Percentiles rank a stretch among this genome's conserved stretches.
These are phyloP conservation scores for Chromobotia macracanthus DNA, from an alignment of 2,797 vertebrate species.

Conservation along the genomic window DNA sequence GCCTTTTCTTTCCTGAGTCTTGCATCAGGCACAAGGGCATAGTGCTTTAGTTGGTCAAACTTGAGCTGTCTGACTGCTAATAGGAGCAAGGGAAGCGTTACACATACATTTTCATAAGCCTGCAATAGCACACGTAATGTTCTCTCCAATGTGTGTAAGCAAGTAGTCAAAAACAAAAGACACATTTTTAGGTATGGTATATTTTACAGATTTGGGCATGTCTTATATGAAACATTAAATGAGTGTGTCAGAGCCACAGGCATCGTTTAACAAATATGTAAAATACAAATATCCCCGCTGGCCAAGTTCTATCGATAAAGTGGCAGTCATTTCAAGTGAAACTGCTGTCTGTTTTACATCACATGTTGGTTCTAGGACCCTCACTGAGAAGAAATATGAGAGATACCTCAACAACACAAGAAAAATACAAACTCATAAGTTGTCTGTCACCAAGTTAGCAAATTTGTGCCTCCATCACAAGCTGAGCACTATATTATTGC, in stretches of 20 bases:
- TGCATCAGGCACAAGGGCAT: not conserved
- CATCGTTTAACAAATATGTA: constrained; percentile 36
- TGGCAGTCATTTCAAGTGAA: constrained; percentile 44
- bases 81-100: not conserved
- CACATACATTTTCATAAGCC: not conserved
- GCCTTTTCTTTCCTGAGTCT: constrained; percentile 22
- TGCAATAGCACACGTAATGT: not conserved
- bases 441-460: not conserved
- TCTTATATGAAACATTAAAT: constrained; percentile 21
- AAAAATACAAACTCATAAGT: not conserved
- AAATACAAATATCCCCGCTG: constrained; percentile 32
- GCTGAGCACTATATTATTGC: too few species aligned
- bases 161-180: not conserved
- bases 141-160: not conserved
- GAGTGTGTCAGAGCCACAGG: constrained; percentile 25
- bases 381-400: constrained; percentile 31
- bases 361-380: constrained; percentile 7
- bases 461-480: too few species aligned
- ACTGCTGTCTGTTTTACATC: constrained; percentile 40
- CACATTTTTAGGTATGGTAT: not conserved
- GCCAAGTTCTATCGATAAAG: constrained; percentile 18
- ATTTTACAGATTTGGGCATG: constrained; percentile 5
- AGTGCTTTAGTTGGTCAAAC: constrained; percentile 2
- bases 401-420: not conserved
- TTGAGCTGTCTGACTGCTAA: constrained; percentile 7